phyloP scores from a whole-genome alignment of 92 coral and sea anemone genomes.

The Zoanthus sansibaricus region DNA sequence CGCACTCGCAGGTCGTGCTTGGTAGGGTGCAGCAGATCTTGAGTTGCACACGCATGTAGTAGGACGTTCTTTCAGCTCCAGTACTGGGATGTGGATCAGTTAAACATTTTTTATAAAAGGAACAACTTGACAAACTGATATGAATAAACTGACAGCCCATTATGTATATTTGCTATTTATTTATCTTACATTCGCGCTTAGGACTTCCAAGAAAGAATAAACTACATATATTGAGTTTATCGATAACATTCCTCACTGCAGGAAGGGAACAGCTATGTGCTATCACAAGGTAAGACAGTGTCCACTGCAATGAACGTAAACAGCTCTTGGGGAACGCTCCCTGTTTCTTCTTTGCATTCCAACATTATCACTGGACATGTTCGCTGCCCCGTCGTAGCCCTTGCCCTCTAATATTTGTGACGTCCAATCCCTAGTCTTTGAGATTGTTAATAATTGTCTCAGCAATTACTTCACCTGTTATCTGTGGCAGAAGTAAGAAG shows the following conservation, averaged over 20 bases:
- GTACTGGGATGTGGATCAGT: background rate
- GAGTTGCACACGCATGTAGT: too few relatives aligned
- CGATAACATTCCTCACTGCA: too few relatives aligned
- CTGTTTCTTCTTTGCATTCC: conserved; percentile 54
- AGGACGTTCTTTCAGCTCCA: too few relatives aligned
- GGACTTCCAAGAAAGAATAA: background rate
- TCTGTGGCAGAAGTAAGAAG: conserved; percentile 33
- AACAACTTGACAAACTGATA: background rate
- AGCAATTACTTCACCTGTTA: conserved; percentile 40
- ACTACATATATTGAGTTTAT: too few relatives aligned
- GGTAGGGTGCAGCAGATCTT: too few relatives aligned
- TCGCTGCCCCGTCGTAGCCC: conserved; percentile 69
- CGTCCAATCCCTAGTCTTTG: conserved; percentile 41
- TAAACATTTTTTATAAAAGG: background rate
- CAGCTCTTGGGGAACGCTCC: conserved; percentile 55
- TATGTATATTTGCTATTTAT: background rate
- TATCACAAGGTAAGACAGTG: conserved; percentile 58
- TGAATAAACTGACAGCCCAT: background rate
- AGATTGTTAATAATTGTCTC: conserved; percentile 36
- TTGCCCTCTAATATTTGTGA: conserved; percentile 56
- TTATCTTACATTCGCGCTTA: background rate
- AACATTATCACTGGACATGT: conserved; percentile 54
- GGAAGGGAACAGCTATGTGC: conserved; percentile 43
- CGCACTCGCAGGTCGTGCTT: too few relatives aligned
- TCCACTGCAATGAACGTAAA: conserved; percentile 63